These are phyloP conservation scores for Rhaphigaster nebulosa DNA, from an alignment of 2,888 invertebrate species.

Conservation along the genomic window DNA sequence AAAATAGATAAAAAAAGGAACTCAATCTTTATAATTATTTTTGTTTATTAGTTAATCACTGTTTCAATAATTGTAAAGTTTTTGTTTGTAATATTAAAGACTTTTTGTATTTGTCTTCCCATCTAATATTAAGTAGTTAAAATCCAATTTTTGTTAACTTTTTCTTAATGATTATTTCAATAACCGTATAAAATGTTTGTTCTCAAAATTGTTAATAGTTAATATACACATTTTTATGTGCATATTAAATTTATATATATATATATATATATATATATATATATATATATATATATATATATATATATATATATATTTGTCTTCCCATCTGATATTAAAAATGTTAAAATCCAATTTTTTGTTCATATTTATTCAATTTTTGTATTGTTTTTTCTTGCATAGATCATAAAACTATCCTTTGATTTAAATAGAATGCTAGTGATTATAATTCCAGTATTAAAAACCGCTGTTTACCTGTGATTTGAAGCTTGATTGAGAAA, in stretches of 20 bases:
- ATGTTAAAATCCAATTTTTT: not conserved
- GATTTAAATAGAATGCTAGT: not conserved
- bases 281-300: too few species aligned
- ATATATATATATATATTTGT: too few species aligned
- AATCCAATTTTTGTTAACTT: too few species aligned
- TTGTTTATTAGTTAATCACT: not conserved
- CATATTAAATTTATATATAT: too few species aligned
- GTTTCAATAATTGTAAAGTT: not conserved
- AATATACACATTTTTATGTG: too few species aligned
- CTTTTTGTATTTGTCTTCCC: not conserved
- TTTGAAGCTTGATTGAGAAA: not conserved
- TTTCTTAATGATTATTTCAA: too few species aligned
- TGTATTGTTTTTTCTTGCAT: not conserved
- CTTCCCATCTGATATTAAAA: constrained; percentile 25
- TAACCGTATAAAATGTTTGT: not conserved
- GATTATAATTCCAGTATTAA: not conserved
- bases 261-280: too few species aligned
- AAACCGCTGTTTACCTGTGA: not conserved
- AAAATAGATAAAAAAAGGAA: not conserved
- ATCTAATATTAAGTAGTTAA: too few species aligned
- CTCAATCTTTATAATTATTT: not conserved
- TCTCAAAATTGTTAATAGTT: not conserved
- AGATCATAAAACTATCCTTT: not conserved
- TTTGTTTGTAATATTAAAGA: not conserved
- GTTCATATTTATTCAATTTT: not conserved